Evolutionary conservation across 2,113 vertebrate species (phyloP), one percentile per base, ranked within the genome.

Genomic region (Piaya cayana): DNA sequence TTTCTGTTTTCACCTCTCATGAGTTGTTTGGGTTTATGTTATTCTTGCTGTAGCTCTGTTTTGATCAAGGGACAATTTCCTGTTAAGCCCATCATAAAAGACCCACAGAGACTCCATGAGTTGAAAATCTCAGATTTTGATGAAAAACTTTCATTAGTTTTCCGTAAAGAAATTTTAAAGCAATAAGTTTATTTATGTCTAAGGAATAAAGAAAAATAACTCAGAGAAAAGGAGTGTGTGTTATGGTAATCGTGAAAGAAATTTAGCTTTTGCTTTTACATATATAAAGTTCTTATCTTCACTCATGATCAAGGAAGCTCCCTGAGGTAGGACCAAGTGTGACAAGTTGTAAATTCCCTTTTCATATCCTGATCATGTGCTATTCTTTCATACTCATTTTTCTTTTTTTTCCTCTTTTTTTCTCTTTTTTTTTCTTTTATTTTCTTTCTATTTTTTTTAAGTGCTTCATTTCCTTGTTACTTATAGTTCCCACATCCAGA

Each of bases 401-500:
- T 37, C 19, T 42, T 32, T 26, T 32, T 27, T 9, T 7, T 32
- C 39, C 30, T 18, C 12, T 34, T 4, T 27, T 27, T 45, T 18
- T 19, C 6, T 7, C 30, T 18, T 12, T 34, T 4, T 27, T 27
- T 45, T 18, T 19, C 6, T 18, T 45, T 45, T 45, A 45, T 45
- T 45, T 45, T 45, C 43, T 45, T 45, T 15, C 6, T n/a, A 36
- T 27, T 77, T 60, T 49, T 15, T 60, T 37, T 5, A 32, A 82
- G 13, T 67, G 17, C 18, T 90, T 83, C 47, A 5, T 88, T 77
- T 92, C 34, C 13, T 65, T 29, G 18, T 8, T 68, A 32, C 59
- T 94, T 88, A 64, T 78, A 81, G 52, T 78, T 94, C 45, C 60
- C 7, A 32, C 43, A 52, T 86, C 88, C 86, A 94, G 29, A 90